Conservation (phyloP, 2,888 invertebrate genomes). For the Chymomyza amoena region DNA sequence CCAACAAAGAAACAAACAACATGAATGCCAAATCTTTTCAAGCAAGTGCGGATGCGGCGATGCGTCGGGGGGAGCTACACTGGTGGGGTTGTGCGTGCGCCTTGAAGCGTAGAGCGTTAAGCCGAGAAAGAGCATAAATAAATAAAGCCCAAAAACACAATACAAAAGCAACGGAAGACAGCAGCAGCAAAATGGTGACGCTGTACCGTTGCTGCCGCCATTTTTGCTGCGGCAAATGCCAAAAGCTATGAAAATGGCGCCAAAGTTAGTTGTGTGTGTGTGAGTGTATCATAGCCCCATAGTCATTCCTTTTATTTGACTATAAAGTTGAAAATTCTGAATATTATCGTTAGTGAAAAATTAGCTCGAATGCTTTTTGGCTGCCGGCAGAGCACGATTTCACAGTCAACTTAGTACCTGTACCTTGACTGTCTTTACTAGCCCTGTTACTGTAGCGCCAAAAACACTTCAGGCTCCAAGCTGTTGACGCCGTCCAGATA, state of each 20-base stretch:
- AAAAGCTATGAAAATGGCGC: conserved; percentile 60
- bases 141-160: conserved; percentile 48
- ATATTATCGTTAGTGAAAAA: conserved; percentile 73
- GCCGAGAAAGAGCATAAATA: conserved; percentile 72
- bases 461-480: not conserved
- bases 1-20: not conserved
- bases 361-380: conserved; percentile 63
- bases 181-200: conserved; percentile 65
- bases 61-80: not conserved
- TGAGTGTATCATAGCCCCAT: conserved; percentile 32
- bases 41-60: conserved; percentile 5
- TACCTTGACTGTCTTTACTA: conserved; percentile 45
- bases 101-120: conserved; percentile 71
- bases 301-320: conserved; percentile 66
- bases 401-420: conserved; percentile 8
- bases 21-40: conserved; percentile 2
- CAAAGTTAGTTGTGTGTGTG: conserved; percentile 50
- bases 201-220: conserved; percentile 51
- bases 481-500: conserved; percentile 29
- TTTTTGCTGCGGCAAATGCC: conserved; percentile 51
- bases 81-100: conserved; percentile 38
- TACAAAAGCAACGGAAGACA: conserved; percentile 2
- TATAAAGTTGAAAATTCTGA: conserved; percentile 72
- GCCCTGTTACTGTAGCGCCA: not conserved
- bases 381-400: not conserved